Percentiles rank a stretch among this genome's conserved stretches.
Conservation (phyloP, 2,797 vertebrate species). For the Borostomias antarcticus region DNA sequence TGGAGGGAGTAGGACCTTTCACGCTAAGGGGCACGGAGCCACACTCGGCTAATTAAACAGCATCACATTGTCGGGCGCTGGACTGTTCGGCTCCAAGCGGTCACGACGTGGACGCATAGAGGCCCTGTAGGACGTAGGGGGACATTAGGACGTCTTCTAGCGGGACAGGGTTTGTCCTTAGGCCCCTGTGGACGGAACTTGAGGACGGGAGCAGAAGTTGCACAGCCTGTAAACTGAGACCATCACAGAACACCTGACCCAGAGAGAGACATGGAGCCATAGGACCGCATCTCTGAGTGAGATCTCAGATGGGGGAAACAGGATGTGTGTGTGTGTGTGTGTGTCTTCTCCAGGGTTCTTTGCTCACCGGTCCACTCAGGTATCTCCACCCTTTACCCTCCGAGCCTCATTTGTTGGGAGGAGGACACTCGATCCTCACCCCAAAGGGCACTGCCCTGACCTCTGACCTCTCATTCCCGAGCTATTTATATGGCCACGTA, state of each 20-base stretch:
- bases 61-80: background rate
- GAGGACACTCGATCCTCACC: conserved; percentile 37
- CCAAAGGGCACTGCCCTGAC: conserved; percentile 40
- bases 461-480: conserved; percentile 52
- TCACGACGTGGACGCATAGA: too few relatives aligned
- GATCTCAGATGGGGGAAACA: conserved; percentile 25
- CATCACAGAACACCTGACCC: conserved; percentile 39
- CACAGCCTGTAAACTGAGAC: conserved; percentile 35
- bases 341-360: conserved; percentile 35
- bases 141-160: too few relatives aligned
- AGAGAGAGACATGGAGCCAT: conserved; percentile 31
- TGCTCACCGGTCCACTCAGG: conserved; percentile 41
- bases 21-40: background rate
- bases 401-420: conserved; percentile 18
- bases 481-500: conserved; percentile 65
- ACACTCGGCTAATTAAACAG: background rate
- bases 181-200: too few relatives aligned
- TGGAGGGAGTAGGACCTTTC: conserved; percentile 17
- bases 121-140: too few relatives aligned
- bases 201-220: conserved; percentile 29
- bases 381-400: conserved; percentile 22
- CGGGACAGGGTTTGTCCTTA: too few relatives aligned
- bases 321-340: conserved; percentile 10
- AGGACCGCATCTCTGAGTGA: conserved; percentile 30
- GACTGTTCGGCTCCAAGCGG: too few relatives aligned